These are phyloP conservation scores for Cheilosia urbana DNA, from an alignment of 2,888 invertebrate genomes.

Conservation along the genomic window DNA sequence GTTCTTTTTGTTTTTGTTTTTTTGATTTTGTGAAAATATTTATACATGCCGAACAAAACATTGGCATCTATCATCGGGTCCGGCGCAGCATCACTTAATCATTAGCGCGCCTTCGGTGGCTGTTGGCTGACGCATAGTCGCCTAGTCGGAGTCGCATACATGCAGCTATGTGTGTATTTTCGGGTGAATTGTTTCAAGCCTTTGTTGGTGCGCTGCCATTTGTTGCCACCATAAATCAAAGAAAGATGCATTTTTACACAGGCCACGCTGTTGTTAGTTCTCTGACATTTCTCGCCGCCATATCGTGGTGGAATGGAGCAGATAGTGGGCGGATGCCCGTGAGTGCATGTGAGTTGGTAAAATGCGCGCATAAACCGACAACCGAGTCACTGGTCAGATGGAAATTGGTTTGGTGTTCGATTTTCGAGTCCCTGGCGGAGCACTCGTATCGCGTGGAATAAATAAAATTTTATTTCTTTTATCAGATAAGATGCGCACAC, in stretches of 20 bases:
- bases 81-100: constrained; percentile 72
- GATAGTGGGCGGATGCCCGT: constrained; percentile 48
- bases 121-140: constrained; percentile 57
- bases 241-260: constrained; percentile 72
- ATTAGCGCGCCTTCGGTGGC: constrained; percentile 67
- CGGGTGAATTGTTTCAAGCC: constrained; percentile 63
- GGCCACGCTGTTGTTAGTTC: constrained; percentile 64
- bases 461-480: constrained; percentile 62
- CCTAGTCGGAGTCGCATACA: constrained; percentile 54
- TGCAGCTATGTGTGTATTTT: constrained; percentile 25
- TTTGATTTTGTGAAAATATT: constrained; percentile 36
- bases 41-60: constrained; percentile 63
- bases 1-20: neutral
- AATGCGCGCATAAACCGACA: constrained; percentile 18
- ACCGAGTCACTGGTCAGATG: constrained; percentile 45
- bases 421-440: constrained; percentile 2
- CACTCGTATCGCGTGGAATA: constrained; percentile 17
- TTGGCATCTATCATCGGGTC: constrained; percentile 72
- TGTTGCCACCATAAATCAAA: constrained; percentile 70
- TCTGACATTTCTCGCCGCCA: constrained; percentile 54
- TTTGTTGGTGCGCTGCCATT: constrained; percentile 62
- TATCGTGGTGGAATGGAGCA: neutral
- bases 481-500: constrained; percentile 68
- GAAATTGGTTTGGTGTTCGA: constrained; percentile 59
- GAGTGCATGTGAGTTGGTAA: constrained; percentile 55